These are phyloP conservation scores for Nycticryphes semicollaris DNA, from an alignment of 2,113 vertebrate species.

Conservation along the genomic window DNA sequence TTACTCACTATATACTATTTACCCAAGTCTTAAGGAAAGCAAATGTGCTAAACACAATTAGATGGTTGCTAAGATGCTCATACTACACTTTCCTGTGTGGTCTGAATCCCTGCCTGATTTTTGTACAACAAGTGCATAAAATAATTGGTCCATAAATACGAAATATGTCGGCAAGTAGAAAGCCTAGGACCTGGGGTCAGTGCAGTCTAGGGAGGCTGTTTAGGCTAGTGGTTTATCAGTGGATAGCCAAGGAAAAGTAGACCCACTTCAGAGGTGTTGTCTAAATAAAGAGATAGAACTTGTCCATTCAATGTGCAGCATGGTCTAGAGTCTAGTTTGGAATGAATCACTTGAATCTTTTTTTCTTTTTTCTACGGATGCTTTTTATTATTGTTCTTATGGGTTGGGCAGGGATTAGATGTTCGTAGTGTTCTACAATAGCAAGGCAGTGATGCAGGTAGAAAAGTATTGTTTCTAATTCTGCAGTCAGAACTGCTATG, in stretches of 20 bases:
- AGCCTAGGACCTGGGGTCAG: background rate
- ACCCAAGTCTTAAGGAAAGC: background rate
- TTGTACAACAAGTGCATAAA: background rate
- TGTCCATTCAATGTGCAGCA: background rate
- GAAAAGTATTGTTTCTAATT: background rate
- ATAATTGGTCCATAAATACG: accelerated
- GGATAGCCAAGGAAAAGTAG: background rate
- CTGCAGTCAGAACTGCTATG: background rate
- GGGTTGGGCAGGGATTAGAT: background rate
- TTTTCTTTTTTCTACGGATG: background rate
- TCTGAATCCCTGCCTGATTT: background rate
- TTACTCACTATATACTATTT: background rate
- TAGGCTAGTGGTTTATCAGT: background rate
- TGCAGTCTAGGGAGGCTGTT: background rate
- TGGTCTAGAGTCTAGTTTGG: background rate
- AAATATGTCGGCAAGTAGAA: background rate
- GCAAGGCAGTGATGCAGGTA: background rate
- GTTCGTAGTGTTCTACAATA: background rate
- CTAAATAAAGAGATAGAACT: background rate
- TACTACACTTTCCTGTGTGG: background rate
- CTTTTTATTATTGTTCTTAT: background rate
- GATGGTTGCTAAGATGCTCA: background rate
- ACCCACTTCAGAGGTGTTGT: background rate
- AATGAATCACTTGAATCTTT: background rate
- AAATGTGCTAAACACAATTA: background rate